Percentiles rank a stretch among this genome's conserved stretches.
phyloP scores from a whole-genome alignment of 1,140 invertebrate genomes.

The Platorchestia sp. region DNA sequence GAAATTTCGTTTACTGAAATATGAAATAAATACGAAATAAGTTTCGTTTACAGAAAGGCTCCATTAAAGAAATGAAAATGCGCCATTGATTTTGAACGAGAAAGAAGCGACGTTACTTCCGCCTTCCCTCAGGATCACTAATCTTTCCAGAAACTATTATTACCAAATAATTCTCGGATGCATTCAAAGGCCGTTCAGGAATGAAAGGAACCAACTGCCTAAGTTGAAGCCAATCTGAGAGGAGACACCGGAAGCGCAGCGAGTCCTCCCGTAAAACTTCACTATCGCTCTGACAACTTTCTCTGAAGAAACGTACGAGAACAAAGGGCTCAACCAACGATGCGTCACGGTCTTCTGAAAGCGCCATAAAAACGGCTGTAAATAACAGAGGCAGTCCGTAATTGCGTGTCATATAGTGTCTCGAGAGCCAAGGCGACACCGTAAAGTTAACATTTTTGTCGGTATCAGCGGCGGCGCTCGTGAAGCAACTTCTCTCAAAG shows the following conservation, averaged over 20 bases:
- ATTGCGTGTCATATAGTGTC: background rate
- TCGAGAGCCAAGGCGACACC: background rate
- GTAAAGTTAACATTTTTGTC: background rate
- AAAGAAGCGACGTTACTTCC: background rate
- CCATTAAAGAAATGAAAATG: background rate
- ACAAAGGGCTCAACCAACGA: background rate
- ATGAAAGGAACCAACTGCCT: background rate
- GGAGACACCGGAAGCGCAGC: background rate
- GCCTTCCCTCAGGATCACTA: background rate
- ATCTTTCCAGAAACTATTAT: background rate
- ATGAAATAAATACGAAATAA: background rate
- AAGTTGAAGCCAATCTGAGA: background rate
- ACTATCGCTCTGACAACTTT: background rate
- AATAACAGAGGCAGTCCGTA: constrained; percentile 6
- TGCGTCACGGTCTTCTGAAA: background rate
- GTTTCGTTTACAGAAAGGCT: background rate
- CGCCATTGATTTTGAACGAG: background rate
- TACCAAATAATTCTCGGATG: background rate
- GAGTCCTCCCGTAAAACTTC: background rate
- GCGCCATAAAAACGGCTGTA: background rate
- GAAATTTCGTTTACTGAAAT: background rate
- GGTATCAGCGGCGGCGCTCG: background rate
- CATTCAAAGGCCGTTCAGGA: background rate
- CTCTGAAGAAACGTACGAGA: background rate
- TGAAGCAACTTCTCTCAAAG: background rate